phyloP scores from a whole-genome alignment of 2,797 vertebrate genomes.

The Orientallactaga sibirica region DNA sequence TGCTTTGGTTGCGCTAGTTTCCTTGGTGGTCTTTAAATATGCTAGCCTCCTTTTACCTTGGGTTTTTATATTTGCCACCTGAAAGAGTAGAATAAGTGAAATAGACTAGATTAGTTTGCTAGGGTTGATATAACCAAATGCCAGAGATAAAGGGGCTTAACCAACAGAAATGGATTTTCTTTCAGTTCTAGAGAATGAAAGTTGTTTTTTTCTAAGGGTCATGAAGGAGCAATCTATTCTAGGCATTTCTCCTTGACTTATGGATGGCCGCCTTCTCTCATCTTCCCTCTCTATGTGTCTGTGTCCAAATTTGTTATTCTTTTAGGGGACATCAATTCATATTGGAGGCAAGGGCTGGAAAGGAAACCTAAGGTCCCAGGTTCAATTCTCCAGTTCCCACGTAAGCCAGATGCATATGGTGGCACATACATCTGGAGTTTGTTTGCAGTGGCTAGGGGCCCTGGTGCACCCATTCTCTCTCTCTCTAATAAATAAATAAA shows the following conservation, averaged over 20 bases:
- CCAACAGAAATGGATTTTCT: neutral
- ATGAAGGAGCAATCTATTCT: neutral
- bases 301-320: constrained; percentile 18
- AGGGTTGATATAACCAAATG: neutral
- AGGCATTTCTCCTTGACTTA: neutral
- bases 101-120: neutral
- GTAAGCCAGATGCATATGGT: no score
- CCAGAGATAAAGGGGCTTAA: neutral
- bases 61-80: neutral
- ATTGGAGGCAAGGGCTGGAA: no score
- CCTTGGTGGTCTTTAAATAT: neutral
- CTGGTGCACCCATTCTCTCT: no score
- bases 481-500: no score
- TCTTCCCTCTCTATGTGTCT: neutral
- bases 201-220: constrained; percentile 26
- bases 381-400: no score
- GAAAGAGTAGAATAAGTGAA: neutral
- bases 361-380: no score
- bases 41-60: neutral
- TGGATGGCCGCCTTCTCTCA: neutral
- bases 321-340: neutral
- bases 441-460: no score
- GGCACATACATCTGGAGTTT: no score
- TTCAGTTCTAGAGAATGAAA: neutral
- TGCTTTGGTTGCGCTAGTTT: neutral